These are phyloP conservation scores for Podiceps cristatus DNA, from an alignment of 2,113 vertebrate species.

Conservation along the genomic window DNA sequence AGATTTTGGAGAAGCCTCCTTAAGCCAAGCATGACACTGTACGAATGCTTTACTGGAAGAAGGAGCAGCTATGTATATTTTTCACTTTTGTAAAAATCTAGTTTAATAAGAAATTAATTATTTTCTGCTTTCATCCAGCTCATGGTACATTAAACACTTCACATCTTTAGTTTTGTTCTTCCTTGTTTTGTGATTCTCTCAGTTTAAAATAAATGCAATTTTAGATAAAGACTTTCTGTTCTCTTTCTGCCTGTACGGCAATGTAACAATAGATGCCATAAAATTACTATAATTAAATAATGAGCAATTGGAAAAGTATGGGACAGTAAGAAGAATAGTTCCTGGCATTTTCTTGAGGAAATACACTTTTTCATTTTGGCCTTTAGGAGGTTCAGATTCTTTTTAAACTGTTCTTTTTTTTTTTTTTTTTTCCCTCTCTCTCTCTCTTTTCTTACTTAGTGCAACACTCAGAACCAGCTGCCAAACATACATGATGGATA, in stretches of 20 bases:
- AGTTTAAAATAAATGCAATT: conserved; percentile 8
- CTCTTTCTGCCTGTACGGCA: conserved; percentile 3
- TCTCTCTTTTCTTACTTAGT: background rate
- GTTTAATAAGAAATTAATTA: background rate
- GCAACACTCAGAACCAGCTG: background rate
- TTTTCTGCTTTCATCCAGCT: background rate
- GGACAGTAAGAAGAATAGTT: background rate
- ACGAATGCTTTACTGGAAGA: background rate
- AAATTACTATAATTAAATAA: conserved; percentile 48
- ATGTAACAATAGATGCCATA: conserved; percentile 21
- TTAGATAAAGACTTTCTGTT: conserved; percentile 1
- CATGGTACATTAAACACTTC: background rate
- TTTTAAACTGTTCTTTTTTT: background rate
- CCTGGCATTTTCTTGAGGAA: conserved; percentile 2
- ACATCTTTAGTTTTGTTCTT: background rate
- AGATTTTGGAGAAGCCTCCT: background rate
- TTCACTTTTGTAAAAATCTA: background rate
- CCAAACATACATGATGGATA: background rate
- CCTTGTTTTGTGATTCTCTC: background rate
- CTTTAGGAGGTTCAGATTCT: background rate
- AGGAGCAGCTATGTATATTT: background rate
- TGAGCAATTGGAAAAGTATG: conserved; percentile 12
- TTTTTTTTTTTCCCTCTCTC: too few species aligned
- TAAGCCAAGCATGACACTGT: background rate
- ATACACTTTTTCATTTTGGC: background rate